phyloP scores from a whole-genome alignment of 2,797 vertebrate species.

The Sandelia bainsii region DNA sequence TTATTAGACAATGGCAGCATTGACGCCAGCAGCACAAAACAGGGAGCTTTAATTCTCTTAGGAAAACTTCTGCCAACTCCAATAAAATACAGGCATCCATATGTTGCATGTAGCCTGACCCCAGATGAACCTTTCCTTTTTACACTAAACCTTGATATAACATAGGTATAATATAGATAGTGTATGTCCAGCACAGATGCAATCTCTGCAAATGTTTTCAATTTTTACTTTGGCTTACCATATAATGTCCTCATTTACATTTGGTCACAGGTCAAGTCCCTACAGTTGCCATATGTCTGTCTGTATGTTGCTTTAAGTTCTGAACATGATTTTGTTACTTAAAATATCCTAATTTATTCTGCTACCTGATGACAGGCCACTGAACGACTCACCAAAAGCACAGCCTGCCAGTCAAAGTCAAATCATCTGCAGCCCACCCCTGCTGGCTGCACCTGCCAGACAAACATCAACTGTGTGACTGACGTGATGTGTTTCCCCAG shows the following conservation, averaged over 20 bases:
- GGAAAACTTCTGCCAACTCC: slow-evolving; percentile 40
- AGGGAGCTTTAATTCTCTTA: slow-evolving; percentile 39
- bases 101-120: slow-evolving; percentile 40
- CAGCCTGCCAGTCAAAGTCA: slow-evolving; percentile 30
- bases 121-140: slow-evolving; percentile 44
- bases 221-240: slow-evolving; percentile 4
- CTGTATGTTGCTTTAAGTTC: slow-evolving; percentile 6
- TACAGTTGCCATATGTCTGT: not conserved
- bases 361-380: slow-evolving; percentile 30
- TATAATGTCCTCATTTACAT: slow-evolving; percentile 4
- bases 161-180: not conserved
- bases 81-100: slow-evolving; percentile 51
- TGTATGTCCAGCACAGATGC: slow-evolving; percentile 19
- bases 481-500: slow-evolving; percentile 71
- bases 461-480: slow-evolving; percentile 43
- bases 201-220: not conserved
- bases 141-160: slow-evolving; percentile 14
- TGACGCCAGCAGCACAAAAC: slow-evolving; percentile 39
- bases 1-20: slow-evolving; percentile 51
- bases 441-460: slow-evolving; percentile 59
- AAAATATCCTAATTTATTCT: slow-evolving; percentile 41
- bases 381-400: slow-evolving; percentile 19
- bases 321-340: slow-evolving; percentile 22
- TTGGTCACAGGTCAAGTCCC: not conserved
- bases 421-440: slow-evolving; percentile 58